Conservation (phyloP, 2,888 invertebrate species). For the Drosophila atroscutellata region DNA sequence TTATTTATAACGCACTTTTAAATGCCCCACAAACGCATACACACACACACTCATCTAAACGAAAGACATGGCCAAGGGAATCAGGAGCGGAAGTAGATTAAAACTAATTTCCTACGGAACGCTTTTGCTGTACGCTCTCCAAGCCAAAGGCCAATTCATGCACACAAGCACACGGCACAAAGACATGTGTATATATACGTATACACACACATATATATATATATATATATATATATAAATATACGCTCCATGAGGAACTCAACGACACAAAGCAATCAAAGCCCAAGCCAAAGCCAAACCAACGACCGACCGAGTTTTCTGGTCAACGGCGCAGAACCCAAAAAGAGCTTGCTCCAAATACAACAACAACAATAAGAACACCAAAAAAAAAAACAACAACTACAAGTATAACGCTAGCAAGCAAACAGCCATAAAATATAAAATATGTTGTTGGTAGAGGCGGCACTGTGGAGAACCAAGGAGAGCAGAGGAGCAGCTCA, state of each 20-base stretch:
- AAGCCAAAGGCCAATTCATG: conserved; percentile 28
- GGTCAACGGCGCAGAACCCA: conserved; percentile 69
- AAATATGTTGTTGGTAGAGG: conserved; percentile 32
- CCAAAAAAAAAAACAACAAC: conserved; percentile 30
- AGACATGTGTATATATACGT: background rate
- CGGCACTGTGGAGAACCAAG: conserved; percentile 6
- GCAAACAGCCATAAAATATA: conserved; percentile 66
- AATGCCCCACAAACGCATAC: conserved; percentile 39
- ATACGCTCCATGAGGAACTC: conserved; percentile 30
- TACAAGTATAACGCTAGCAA: conserved; percentile 45
- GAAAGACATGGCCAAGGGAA: conserved; percentile 33
- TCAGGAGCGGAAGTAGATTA: conserved; percentile 70
- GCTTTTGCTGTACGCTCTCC: conserved; percentile 28
- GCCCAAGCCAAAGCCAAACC: conserved; percentile 60
- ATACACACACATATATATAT: background rate
- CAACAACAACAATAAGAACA: conserved; percentile 28
- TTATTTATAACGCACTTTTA: conserved; percentile 75
- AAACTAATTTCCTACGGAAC: conserved; percentile 76
- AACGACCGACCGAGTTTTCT: conserved; percentile 48
- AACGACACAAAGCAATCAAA: conserved; percentile 75
- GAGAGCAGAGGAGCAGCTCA: conserved; percentile 12
- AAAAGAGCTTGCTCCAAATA: conserved; percentile 38
- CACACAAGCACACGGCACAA: conserved; percentile 16
- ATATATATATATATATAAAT: background rate
- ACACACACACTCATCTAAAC: conserved; percentile 15